phyloP scores from a whole-genome alignment of 2,888 invertebrate genomes.

The Agriotes lineatus region DNA sequence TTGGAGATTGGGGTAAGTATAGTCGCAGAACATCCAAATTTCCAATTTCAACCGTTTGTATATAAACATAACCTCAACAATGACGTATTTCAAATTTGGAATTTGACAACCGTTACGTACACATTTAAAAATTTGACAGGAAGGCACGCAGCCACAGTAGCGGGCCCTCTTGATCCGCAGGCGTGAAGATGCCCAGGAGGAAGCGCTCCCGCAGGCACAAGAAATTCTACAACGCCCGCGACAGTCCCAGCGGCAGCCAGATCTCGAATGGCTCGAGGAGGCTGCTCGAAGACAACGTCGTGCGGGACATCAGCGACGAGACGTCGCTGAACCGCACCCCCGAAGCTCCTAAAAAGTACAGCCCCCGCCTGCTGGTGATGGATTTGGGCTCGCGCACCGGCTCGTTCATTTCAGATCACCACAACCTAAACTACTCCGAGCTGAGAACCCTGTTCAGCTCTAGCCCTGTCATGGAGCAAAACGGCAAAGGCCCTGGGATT shows the following conservation, averaged over 20 bases:
- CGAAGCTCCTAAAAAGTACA: neutral
- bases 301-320: neutral
- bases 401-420: neutral
- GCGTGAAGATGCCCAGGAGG: conserved; percentile 16
- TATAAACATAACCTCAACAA: no score
- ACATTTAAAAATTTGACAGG: neutral
- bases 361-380: neutral
- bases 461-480: neutral
- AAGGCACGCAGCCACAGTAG: neutral
- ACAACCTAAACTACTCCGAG: neutral
- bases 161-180: no score
- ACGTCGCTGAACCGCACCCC: neutral
- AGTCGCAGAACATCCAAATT: no score
- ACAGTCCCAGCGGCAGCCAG: neutral
- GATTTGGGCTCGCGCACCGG: no score
- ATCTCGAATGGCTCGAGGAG: neutral
- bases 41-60: no score
- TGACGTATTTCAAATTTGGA: no score
- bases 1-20: no score
- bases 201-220: conserved; percentile 19
- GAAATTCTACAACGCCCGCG: neutral
- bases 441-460: neutral
- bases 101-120: conserved; percentile 10
- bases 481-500: conserved; percentile 47
- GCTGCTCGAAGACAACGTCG: neutral